Percentiles rank a stretch among this genome's conserved stretches.
Evolutionary conservation across 2,888 invertebrate genomes (phyloP).

Genomic region (Xanthia togata): DNA sequence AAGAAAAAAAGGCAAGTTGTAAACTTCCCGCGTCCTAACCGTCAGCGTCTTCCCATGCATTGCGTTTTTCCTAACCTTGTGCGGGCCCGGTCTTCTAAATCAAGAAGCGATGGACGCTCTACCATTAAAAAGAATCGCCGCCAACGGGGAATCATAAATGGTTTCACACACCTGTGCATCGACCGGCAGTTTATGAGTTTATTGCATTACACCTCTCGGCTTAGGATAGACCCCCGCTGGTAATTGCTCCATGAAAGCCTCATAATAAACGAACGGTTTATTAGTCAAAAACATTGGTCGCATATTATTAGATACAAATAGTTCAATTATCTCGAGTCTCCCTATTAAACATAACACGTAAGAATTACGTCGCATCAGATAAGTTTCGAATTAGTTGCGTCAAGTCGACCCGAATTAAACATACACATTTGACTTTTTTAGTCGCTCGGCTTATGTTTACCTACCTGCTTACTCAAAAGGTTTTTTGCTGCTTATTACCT

Average conservation of each 20-base stretch:
- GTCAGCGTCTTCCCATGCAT: conserved; percentile 37
- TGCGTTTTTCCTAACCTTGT: conserved; percentile 15
- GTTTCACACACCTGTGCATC: conserved; percentile 82
- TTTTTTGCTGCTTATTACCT: conserved; percentile 66
- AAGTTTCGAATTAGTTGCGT: conserved; percentile 51
- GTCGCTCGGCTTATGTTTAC: conserved; percentile 57
- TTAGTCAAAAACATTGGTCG: conserved; percentile 76
- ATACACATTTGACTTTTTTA: conserved; percentile 59
- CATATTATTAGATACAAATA: conserved; percentile 79
- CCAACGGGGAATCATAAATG: conserved; percentile 63
- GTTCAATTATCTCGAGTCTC: conserved; percentile 60
- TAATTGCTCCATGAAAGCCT: conserved; percentile 86
- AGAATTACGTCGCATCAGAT: conserved; percentile 31
- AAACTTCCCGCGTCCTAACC: conserved; percentile 39
- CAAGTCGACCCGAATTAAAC: conserved; percentile 41
- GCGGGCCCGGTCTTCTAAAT: not conserved
- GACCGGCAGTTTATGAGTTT: conserved; percentile 86
- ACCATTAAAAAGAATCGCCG: conserved; percentile 33
- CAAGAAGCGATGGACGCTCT: conserved; percentile 51
- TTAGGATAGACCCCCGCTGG: conserved; percentile 82
- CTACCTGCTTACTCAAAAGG: conserved; percentile 66
- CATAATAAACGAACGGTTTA: conserved; percentile 82
- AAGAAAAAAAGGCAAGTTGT: conserved; percentile 69
- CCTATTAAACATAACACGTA: conserved; percentile 44
- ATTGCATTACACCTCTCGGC: conserved; percentile 86